These are phyloP conservation scores for Mamestra brassicae DNA, from an alignment of 2,888 invertebrate species.

Conservation along the genomic window DNA sequence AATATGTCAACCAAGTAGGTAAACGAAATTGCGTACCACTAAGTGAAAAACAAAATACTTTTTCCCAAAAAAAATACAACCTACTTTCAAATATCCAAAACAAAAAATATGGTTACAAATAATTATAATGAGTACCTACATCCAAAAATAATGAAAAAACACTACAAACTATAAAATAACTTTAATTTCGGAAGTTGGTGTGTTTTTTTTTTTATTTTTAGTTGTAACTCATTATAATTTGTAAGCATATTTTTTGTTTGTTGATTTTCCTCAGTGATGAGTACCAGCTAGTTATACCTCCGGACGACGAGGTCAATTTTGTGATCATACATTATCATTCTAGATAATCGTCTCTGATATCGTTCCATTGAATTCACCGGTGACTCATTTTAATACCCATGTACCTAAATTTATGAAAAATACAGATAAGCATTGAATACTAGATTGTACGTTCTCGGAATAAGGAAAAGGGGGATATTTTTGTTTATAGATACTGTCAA, in stretches of 20 bases:
- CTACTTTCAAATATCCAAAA: too few relatives aligned
- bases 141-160: too few relatives aligned
- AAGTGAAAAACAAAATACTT: too few relatives aligned
- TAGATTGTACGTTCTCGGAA: slow-evolving; percentile 22
- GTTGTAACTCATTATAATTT: slow-evolving; percentile 15
- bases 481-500: background rate
- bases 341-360: slow-evolving; percentile 51
- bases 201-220: background rate
- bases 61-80: too few relatives aligned
- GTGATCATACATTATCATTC: slow-evolving; percentile 46
- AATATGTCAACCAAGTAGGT: too few relatives aligned
- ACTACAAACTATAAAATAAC: too few relatives aligned
- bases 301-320: slow-evolving; percentile 35
- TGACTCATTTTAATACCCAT: slow-evolving; percentile 39
- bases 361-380: slow-evolving; percentile 40
- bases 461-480: slow-evolving; percentile 3
- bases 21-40: too few relatives aligned
- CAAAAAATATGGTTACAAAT: too few relatives aligned
- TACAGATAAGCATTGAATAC: slow-evolving; percentile 34
- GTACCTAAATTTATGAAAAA: slow-evolving; percentile 25
- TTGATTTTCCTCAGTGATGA: slow-evolving; percentile 19
- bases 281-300: slow-evolving; percentile 2
- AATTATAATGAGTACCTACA: too few relatives aligned
- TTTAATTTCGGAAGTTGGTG: too few relatives aligned
- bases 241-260: slow-evolving; percentile 5